Conservation (phyloP, 2,113 vertebrate genomes). For the Petroica traversi region DNA sequence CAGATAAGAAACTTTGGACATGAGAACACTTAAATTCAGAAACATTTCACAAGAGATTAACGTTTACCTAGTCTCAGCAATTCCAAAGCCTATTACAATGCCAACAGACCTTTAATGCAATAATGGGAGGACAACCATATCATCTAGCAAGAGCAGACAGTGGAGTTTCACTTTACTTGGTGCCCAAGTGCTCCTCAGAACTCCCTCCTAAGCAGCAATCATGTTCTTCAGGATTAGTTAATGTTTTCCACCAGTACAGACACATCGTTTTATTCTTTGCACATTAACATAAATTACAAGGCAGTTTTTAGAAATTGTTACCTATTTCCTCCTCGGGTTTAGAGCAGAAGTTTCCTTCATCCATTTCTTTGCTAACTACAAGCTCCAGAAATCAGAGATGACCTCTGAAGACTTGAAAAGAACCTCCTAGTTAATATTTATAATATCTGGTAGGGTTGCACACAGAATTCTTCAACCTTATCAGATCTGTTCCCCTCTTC, state of each 20-base stretch:
- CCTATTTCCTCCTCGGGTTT: not conserved
- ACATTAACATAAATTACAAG: not conserved
- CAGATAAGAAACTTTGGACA: not conserved
- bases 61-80: not conserved
- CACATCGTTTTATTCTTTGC: not conserved
- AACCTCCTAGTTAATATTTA: not conserved
- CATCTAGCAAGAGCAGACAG: not conserved
- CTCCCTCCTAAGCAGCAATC: not conserved
- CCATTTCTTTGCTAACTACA: not conserved
- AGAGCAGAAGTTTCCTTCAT: not conserved
- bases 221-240: not conserved
- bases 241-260: not conserved
- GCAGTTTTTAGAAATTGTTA: not conserved
- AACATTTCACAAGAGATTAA: not conserved
- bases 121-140: not conserved
- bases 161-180: not conserved
- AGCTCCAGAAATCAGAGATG: not conserved
- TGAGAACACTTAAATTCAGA: not conserved
- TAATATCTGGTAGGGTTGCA: not conserved
- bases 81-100: not conserved
- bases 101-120: not conserved
- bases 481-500: not conserved
- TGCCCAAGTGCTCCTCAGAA: not conserved
- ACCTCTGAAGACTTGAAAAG: not conserved
- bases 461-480: not conserved